phyloP scores from a whole-genome alignment of 2,113 vertebrate genomes.

The Dipodomys ordii region DNA sequence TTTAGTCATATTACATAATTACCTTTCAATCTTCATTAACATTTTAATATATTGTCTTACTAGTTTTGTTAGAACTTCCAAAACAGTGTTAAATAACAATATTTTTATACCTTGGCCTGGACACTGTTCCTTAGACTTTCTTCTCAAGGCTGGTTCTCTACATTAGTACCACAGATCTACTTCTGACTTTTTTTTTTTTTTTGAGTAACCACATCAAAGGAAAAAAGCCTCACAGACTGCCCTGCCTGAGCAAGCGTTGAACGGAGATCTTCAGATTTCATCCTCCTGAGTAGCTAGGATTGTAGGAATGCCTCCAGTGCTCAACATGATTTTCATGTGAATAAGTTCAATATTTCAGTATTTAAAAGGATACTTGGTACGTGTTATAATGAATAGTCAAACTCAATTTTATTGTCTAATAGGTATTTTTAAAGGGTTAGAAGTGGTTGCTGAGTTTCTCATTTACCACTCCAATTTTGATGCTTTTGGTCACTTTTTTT shows the following conservation, averaged over 20 bases:
- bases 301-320: too few species aligned
- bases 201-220: too few species aligned
- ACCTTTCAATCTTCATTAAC: background rate
- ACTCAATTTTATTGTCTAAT: conserved; percentile 31
- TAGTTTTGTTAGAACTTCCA: background rate
- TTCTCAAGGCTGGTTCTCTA: too few species aligned
- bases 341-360: background rate
- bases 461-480: background rate
- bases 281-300: too few species aligned
- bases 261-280: too few species aligned
- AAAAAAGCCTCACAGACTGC: too few species aligned
- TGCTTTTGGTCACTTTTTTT: background rate
- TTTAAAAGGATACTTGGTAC: background rate
- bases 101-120: background rate
- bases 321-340: background rate
- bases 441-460: background rate
- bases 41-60: background rate
- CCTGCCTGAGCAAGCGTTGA: too few species aligned
- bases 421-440: background rate
- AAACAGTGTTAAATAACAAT: background rate
- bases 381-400: background rate
- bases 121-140: too few species aligned
- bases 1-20: background rate
- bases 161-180: too few species aligned
- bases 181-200: too few species aligned